phyloP scores from a whole-genome alignment of 1,140 invertebrate species.

The Asobara japonica region DNA sequence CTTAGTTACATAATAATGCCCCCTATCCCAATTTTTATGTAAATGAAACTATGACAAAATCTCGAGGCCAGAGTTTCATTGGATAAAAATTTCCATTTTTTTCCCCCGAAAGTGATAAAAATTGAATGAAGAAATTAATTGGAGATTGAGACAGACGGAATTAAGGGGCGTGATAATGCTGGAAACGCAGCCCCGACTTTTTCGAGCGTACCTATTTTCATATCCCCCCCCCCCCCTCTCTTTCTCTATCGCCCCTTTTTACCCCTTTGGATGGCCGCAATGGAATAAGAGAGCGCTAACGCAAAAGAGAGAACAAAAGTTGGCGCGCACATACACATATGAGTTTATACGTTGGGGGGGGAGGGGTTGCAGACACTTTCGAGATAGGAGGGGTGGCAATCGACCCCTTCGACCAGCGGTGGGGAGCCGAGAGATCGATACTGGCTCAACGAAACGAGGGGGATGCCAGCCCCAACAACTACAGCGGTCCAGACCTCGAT shows the following conservation, averaged over 20 bases:
- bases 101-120: background rate
- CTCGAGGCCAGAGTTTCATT: conserved; percentile 41
- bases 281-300: conserved; percentile 18
- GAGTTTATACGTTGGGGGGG: background rate
- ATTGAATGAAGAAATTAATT: background rate
- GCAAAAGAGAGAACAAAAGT: conserved; percentile 18
- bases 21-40: too few species aligned
- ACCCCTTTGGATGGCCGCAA: conserved; percentile 19
- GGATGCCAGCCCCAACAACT: conserved; percentile 26
- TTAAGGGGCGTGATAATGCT: conserved; percentile 30
- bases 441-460: conserved; percentile 21
- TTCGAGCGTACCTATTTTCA: conserved; percentile 19
- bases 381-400: conserved; percentile 28
- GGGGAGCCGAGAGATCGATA: background rate
- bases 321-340: conserved; percentile 1
- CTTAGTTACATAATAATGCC: too few species aligned
- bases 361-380: conserved; percentile 33
- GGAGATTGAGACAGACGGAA: background rate
- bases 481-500: conserved; percentile 16
- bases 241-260: conserved; percentile 24
- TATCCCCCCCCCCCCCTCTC: conserved; percentile 25
- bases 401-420: conserved; percentile 9
- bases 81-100: background rate
- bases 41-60: conserved; percentile 46
- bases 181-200: conserved; percentile 47